These are phyloP conservation scores for Diaperis boleti DNA, from an alignment of 2,888 invertebrate species.

Conservation along the genomic window DNA sequence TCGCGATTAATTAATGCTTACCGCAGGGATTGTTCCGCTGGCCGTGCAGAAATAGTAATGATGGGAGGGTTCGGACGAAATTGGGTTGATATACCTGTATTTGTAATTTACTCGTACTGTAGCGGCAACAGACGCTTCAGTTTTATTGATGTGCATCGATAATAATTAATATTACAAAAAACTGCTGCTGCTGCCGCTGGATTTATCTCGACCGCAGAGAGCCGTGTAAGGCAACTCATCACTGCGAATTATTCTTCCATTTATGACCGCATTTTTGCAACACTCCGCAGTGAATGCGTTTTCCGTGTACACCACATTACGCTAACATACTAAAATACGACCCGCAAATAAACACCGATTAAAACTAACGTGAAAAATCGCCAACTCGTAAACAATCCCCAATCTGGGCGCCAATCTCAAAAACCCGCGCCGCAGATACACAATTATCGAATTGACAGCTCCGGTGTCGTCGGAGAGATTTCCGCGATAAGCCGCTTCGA, in stretches of 20 bases:
- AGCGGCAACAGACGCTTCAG: too few relatives aligned
- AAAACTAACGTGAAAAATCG: slow-evolving; percentile 3
- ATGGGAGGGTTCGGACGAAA: too few relatives aligned
- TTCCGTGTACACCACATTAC: slow-evolving; percentile 1
- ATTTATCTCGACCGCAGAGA: too few relatives aligned
- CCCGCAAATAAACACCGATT: neutral
- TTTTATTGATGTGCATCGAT: too few relatives aligned
- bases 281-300: slow-evolving; percentile 1
- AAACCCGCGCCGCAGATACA: slow-evolving; percentile 19
- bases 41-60: neutral
- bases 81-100: too few relatives aligned
- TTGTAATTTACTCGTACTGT: too few relatives aligned
- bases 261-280: too few relatives aligned
- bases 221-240: too few relatives aligned
- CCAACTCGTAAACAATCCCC: slow-evolving; percentile 3
- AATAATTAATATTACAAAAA: too few relatives aligned
- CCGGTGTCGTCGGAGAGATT: slow-evolving; percentile 22
- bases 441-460: slow-evolving; percentile 36
- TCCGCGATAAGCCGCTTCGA: slow-evolving; percentile 29
- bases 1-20: slow-evolving; percentile 35
- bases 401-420: slow-evolving; percentile 1
- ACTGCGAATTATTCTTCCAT: too few relatives aligned
- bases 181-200: too few relatives aligned
- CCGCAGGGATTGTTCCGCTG: slow-evolving; percentile 12
- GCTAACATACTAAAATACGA: neutral